Base-by-base conservation (phyloP, 2,888 invertebrate genomes). In the Formica aserva region DNA sequence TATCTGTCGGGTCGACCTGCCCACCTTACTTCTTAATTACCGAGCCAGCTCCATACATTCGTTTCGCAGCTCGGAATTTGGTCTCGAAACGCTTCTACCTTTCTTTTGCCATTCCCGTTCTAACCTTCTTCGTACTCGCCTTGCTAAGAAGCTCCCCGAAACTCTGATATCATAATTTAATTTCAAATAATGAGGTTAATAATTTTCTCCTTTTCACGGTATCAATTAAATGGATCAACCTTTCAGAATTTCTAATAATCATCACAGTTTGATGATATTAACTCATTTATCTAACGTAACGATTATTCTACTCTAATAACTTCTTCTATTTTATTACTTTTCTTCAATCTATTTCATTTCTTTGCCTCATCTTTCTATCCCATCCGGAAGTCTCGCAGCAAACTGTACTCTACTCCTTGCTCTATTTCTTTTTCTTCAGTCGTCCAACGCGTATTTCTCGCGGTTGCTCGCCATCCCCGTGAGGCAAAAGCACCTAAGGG, bases 21-120 rank as follows among this genome's bases (percentile, higher is more conserved):
- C 86, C 85, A 86, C 82, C 84, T 90, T 88, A 85, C 67, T 83
- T 87, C 89, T 88, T 90, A 90, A 90, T 90, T 90, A 90, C 85
- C 83, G 74, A 65, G 80, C 81, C 65, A 65, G 83, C 82, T 84
- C 83, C 82, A 41, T 75, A 63, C 75, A 65, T 62, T 71, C 65
- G 38, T 80, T 72, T 32, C 67, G 55, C 72, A 60, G 60, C 60
- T 60, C 72, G 72, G 38, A 72, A 72, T 72, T 72, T 38, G 60
- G 60, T 72, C 52, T 52, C 72, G 72, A 38, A 60, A 55, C 60
- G 72, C 60, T 62, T n/a, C 45, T 52, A 6, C 15, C 26, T 66
- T 26, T 62, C 55, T 65, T 45, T 66, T 41, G 52, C 66, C 66
- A 26, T 26, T 18, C 66, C 35, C 52, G 52, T 55, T 8, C 52